A percentile compares a stretch with the other conserved stretches of the same genome.
phyloP scores from a whole-genome alignment of 1,140 invertebrate genomes.

The Drosophila orena region DNA sequence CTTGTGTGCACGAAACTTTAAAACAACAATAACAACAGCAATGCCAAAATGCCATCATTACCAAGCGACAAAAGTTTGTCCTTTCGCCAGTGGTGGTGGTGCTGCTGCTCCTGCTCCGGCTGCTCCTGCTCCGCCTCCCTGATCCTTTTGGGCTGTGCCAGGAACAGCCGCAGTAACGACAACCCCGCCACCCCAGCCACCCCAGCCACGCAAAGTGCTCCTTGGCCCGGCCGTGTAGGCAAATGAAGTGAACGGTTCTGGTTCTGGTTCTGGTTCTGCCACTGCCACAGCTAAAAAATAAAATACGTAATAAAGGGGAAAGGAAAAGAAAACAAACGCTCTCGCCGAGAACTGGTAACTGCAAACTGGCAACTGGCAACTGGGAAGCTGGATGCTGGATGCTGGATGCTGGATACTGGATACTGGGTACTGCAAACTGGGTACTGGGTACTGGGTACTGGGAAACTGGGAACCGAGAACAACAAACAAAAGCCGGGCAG shows the following conservation, averaged over 20 bases:
- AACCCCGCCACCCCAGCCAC: conserved; percentile 18
- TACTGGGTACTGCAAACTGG: too few species aligned
- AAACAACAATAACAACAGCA: conserved; percentile 66
- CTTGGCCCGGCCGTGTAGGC: conserved; percentile 60
- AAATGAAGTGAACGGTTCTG: conserved; percentile 74
- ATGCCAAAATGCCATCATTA: conserved; percentile 82
- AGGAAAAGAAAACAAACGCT: conserved; percentile 52
- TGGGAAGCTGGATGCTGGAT: too few species aligned
- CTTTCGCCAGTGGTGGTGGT: conserved; percentile 50
- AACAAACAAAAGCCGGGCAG: conserved; percentile 70
- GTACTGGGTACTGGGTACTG: too few species aligned
- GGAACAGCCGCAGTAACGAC: conserved; percentile 55
- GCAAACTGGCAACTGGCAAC: too few species aligned
- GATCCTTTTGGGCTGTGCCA: conserved; percentile 13
- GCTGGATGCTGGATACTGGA: too few species aligned
- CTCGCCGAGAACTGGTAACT: conserved; percentile 8
- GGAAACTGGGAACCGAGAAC: background rate
- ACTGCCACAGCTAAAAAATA: conserved; percentile 48
- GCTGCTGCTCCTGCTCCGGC: background rate
- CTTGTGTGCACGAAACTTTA: conserved; percentile 78
- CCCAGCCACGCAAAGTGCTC: conserved; percentile 52
- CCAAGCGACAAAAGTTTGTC: conserved; percentile 82
- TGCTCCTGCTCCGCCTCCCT: background rate
- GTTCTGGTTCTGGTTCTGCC: conserved; percentile 26
- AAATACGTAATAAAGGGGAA: conserved; percentile 54